A percentile compares a stretch with the other conserved stretches of the same genome.
phyloP scores from a whole-genome alignment of 2,888 invertebrate genomes.

The Drosophila testacea region DNA sequence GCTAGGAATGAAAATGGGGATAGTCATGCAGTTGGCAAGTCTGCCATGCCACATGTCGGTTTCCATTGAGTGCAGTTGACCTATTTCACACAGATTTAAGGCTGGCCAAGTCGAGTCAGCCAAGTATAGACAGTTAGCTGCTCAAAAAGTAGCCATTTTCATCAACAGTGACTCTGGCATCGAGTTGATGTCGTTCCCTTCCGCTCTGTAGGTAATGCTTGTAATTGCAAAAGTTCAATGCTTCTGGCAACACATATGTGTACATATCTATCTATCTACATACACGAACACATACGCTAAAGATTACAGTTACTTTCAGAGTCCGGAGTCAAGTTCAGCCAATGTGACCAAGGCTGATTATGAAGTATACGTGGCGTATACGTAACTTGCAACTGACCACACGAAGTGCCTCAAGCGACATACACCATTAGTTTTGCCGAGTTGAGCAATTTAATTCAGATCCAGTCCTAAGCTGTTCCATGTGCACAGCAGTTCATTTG shows the following conservation, averaged over 20 bases:
- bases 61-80: slow-evolving; percentile 72
- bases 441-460: slow-evolving; percentile 34
- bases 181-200: slow-evolving; percentile 54
- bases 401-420: slow-evolving; percentile 36
- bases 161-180: slow-evolving; percentile 44
- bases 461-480: slow-evolving; percentile 31
- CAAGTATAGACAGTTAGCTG: slow-evolving; percentile 15
- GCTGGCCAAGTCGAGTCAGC: slow-evolving; percentile 15
- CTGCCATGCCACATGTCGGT: slow-evolving; percentile 63
- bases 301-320: neutral
- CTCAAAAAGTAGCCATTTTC: slow-evolving; percentile 57
- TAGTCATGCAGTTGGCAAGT: slow-evolving; percentile 45
- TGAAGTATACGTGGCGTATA: slow-evolving; percentile 23
- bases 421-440: slow-evolving; percentile 50
- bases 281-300: neutral
- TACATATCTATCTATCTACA: neutral
- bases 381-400: slow-evolving; percentile 36
- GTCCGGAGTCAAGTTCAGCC: slow-evolving; percentile 37
- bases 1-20: slow-evolving; percentile 16
- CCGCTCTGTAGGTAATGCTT: slow-evolving; percentile 57
- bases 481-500: slow-evolving; percentile 18
- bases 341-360: slow-evolving; percentile 47
- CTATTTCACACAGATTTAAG: slow-evolving; percentile 65
- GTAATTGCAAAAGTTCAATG: slow-evolving; percentile 73
- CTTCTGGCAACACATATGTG: slow-evolving; percentile 38